Conservation (phyloP, 1,140 invertebrate species). For the Drosophila ambigua region DNA sequence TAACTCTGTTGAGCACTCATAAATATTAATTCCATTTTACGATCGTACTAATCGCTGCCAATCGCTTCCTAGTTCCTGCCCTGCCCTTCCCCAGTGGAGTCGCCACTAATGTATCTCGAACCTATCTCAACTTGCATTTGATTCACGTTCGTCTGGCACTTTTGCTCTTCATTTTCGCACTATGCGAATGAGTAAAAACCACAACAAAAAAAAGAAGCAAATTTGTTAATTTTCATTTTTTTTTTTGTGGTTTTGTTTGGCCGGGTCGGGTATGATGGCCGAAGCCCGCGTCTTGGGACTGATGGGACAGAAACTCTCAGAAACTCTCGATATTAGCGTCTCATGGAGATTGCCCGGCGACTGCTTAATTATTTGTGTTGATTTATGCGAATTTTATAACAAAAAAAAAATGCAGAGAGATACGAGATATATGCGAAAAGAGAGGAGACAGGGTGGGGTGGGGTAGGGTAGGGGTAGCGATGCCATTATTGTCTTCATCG, state of each 20-base stretch:
- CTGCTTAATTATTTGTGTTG: slow-evolving; percentile 75
- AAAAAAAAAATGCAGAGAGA: slow-evolving; percentile 38
- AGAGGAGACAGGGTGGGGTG: not conserved
- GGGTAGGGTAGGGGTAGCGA: slow-evolving; percentile 17
- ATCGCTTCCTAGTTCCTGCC: not conserved
- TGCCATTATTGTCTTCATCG: slow-evolving; percentile 56
- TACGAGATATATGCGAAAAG: not conserved
- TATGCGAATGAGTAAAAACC: slow-evolving; percentile 40
- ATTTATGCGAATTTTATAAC: slow-evolving; percentile 76
- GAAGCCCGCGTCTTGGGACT: slow-evolving; percentile 25
- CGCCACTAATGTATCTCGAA: slow-evolving; percentile 12
- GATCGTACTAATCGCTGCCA: too few species aligned
- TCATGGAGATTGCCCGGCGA: slow-evolving; percentile 50
- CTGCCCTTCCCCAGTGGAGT: not conserved
- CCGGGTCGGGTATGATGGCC: slow-evolving; percentile 20
- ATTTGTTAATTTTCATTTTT: slow-evolving; percentile 57
- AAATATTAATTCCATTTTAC: slow-evolving; percentile 1
- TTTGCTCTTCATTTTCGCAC: slow-evolving; percentile 60
- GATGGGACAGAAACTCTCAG: slow-evolving; percentile 47
- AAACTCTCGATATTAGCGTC: slow-evolving; percentile 61
- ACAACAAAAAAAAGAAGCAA: slow-evolving; percentile 35
- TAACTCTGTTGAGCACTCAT: slow-evolving; percentile 14
- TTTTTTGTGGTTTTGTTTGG: slow-evolving; percentile 1
- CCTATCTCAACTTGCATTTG: slow-evolving; percentile 44
- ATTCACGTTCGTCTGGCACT: slow-evolving; percentile 30